A percentile compares a stretch with the other conserved stretches of the same genome.
Evolutionary conservation across 2,888 invertebrate genomes (phyloP).

Genomic region (Nesidiocoris tenuis): DNA sequence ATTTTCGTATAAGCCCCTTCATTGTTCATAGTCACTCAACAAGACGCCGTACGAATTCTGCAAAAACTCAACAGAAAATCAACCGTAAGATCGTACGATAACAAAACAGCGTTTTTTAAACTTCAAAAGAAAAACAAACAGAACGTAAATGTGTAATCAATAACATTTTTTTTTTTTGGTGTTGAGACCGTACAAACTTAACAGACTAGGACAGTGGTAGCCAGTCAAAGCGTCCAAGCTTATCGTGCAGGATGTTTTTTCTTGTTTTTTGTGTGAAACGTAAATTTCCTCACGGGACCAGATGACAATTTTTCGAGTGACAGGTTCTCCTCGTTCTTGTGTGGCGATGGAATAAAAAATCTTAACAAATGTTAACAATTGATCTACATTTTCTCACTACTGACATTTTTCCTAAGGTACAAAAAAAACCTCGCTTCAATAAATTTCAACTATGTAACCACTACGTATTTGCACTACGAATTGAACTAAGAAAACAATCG

Average conservation of each 20-base stretch:
- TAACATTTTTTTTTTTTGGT: neutral
- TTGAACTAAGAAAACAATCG: slow-evolving; percentile 5
- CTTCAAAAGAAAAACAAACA: neutral
- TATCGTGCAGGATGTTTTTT: too few species aligned
- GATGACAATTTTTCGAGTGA: too few species aligned
- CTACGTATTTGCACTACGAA: neutral
- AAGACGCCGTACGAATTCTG: too few species aligned
- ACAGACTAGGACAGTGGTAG: neutral
- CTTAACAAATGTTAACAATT: slow-evolving; percentile 29
- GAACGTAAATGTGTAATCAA: neutral
- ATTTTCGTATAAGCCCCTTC: too few species aligned
- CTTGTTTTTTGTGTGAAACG: too few species aligned
- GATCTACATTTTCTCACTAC: slow-evolving; percentile 32
- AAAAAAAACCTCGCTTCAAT: slow-evolving; percentile 11
- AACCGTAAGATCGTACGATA: too few species aligned
- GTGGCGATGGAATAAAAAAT: neutral
- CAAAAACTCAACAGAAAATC: too few species aligned
- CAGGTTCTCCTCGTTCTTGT: too few species aligned
- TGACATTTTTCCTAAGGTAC: slow-evolving; percentile 26
- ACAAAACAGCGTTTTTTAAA: too few species aligned
- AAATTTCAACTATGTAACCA: neutral
- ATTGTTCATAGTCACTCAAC: too few species aligned
- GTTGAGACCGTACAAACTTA: neutral
- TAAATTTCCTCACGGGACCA: too few species aligned
- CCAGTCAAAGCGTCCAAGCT: too few species aligned